A percentile compares a stretch with the other conserved stretches of the same genome.
Conservation (phyloP, 2,113 vertebrate species). For the Scopus umbretta region DNA sequence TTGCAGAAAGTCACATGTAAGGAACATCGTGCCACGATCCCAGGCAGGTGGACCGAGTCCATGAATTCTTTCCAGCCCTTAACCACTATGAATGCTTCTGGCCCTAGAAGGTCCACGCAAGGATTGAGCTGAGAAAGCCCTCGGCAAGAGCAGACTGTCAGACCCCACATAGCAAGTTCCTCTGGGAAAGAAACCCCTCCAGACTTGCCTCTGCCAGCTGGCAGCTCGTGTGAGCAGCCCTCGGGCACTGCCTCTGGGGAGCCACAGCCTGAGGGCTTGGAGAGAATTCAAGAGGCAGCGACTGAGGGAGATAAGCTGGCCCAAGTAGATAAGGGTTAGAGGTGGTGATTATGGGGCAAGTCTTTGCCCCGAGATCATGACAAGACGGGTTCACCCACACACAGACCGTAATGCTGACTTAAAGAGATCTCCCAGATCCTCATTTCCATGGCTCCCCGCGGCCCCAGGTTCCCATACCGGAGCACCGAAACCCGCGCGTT, state of each 20-base stretch:
- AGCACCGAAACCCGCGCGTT: neutral
- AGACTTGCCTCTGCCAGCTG: neutral
- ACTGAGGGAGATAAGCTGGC: conserved; percentile 19
- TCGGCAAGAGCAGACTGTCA: neutral
- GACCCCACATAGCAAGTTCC: neutral
- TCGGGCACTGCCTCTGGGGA: conserved; percentile 25
- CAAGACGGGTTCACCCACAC: conserved; percentile 58
- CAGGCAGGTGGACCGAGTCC: neutral
- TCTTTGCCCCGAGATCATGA: conserved; percentile 47
- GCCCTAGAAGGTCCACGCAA: neutral
- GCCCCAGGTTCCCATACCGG: neutral
- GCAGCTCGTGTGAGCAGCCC: conserved; percentile 7
- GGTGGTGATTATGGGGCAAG: conserved; percentile 44
- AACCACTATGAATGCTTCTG: neutral
- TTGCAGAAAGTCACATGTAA: conserved; percentile 18
- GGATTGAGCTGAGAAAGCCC: neutral
- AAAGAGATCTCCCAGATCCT: conserved; percentile 31
- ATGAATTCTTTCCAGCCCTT: neutral
- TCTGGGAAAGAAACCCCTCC: neutral
- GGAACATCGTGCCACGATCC: neutral
- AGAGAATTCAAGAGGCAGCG: conserved; percentile 13
- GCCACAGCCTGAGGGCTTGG: neutral
- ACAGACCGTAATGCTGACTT: conserved; percentile 29
- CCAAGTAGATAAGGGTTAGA: conserved; percentile 43
- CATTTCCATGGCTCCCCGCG: conserved; percentile 1